These are phyloP conservation scores for Sciurus carolinensis DNA, from an alignment of 2,797 vertebrate genomes.

Conservation along the genomic window DNA sequence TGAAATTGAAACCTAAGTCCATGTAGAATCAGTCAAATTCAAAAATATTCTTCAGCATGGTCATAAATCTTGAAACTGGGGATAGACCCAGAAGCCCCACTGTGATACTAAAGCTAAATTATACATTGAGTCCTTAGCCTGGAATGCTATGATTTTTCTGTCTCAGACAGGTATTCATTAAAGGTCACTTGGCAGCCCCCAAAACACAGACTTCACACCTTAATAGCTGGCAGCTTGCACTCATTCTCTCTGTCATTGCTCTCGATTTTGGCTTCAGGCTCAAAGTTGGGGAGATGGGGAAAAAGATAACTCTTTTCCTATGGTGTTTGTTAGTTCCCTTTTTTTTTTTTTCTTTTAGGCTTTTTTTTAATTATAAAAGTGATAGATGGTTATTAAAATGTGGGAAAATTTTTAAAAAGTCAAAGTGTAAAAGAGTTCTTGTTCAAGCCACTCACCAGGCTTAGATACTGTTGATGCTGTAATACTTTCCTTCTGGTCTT, in stretches of 20 bases:
- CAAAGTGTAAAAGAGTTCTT: background rate
- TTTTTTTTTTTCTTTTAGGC: background rate
- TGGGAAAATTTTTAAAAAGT: constrained; percentile 52
- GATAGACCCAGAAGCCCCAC: constrained; percentile 20
- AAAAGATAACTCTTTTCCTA: background rate
- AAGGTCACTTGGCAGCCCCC: constrained; percentile 70
- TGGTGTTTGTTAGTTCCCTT: background rate
- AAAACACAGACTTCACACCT: constrained; percentile 32
- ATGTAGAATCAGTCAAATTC: constrained; percentile 39
- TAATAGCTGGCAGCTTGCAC: constrained; percentile 42
- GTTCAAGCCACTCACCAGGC: background rate
- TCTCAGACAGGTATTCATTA: constrained; percentile 76
- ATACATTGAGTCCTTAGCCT: constrained; percentile 45
- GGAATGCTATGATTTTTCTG: constrained; percentile 74
- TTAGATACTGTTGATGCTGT: background rate
- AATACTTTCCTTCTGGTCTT: constrained; percentile 7
- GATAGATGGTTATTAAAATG: constrained; percentile 68
- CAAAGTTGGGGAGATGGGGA: background rate
- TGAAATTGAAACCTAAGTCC: constrained; percentile 25
- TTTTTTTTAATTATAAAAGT: constrained; percentile 69
- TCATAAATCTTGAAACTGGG: constrained; percentile 69
- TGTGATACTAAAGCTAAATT: constrained; percentile 74
- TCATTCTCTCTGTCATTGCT: constrained; percentile 19
- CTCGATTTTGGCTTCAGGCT: constrained; percentile 57
- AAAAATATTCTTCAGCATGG: constrained; percentile 46